Evolutionary conservation across 2,888 invertebrate genomes (phyloP).

Genomic region (Achlya flavicornis): DNA sequence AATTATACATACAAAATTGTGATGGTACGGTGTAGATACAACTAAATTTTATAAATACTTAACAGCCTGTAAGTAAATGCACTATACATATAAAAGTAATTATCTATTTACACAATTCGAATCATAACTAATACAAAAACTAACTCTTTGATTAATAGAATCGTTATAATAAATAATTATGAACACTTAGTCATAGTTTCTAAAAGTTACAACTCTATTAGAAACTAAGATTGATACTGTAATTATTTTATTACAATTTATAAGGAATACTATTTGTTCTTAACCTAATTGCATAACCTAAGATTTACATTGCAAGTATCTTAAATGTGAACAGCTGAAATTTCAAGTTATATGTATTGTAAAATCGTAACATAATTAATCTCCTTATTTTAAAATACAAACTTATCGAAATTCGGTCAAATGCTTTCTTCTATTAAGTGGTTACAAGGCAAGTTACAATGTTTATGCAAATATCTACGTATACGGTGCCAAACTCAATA

Average conservation of each 20-base stretch:
- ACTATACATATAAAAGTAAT: constrained; percentile 71
- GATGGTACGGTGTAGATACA: constrained; percentile 55
- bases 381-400: constrained; percentile 43
- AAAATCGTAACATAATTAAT: constrained; percentile 30
- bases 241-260: constrained; percentile 36
- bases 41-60: constrained; percentile 69
- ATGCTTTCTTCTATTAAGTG: constrained; percentile 25
- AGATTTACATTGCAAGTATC: constrained; percentile 40
- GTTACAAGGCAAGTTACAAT: constrained; percentile 48
- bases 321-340: constrained; percentile 32
- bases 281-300: constrained; percentile 59
- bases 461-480: constrained; percentile 27
- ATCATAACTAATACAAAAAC: constrained; percentile 50
- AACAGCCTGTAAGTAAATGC: constrained; percentile 79
- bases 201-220: constrained; percentile 47
- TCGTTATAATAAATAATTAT: constrained; percentile 65
- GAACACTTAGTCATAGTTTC: constrained; percentile 57
- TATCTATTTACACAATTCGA: constrained; percentile 68
- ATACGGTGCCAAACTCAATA: constrained; percentile 45
- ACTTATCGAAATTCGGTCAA: constrained; percentile 35
- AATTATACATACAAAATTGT: constrained; percentile 44
- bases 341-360: constrained; percentile 19
- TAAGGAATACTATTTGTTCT: constrained; percentile 72
- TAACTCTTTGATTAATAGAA: constrained; percentile 49
- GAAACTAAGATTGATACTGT: constrained; percentile 42